These are phyloP conservation scores for Palythoa grandiflora DNA, from an alignment of 92 coral and sea anemone species.

Conservation along the genomic window DNA sequence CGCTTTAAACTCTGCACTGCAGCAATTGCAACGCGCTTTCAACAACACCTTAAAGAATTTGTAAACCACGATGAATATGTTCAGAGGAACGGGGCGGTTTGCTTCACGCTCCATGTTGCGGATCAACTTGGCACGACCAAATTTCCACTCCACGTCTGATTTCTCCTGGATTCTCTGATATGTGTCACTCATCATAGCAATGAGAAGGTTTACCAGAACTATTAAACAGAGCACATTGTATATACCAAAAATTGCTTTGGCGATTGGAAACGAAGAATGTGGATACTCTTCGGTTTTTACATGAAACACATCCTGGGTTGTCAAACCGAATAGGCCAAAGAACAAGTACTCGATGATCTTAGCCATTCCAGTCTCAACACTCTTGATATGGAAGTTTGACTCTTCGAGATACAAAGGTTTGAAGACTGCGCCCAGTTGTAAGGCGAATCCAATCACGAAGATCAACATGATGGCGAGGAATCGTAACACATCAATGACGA, in stretches of 20 bases:
- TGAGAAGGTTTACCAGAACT: conserved; percentile 87
- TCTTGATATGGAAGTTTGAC: conserved; percentile 42
- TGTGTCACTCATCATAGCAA: conserved; percentile 99
- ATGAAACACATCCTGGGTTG: conserved; percentile 50
- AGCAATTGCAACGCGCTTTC: conserved; percentile 84
- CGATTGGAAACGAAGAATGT: conserved; percentile 53
- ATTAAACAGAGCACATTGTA: conserved; percentile 88
- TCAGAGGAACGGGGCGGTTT: conserved; percentile 87
- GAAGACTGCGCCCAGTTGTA: conserved; percentile 89
- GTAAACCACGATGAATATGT: conserved; percentile 81
- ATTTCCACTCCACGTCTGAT: conserved; percentile 97
- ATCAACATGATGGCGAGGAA: conserved; percentile 86
- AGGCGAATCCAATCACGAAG: conserved; percentile 87
- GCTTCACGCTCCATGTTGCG: conserved; percentile 96
- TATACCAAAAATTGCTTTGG: conserved; percentile 84
- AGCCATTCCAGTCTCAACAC: conserved; percentile 52
- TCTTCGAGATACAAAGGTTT: conserved; percentile 72
- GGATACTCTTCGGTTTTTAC: conserved; percentile 30
- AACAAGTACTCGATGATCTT: conserved; percentile 72
- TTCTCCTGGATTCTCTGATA: conserved; percentile 91
- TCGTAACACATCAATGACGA: conserved; percentile 87
- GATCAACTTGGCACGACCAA: conserved; percentile 93
- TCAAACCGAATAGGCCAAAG: conserved; percentile 90
- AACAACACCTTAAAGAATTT: conserved; percentile 64
- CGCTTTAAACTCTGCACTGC: conserved; percentile 71